These are phyloP conservation scores for Acholoe squamosa DNA, from an alignment of 2,888 invertebrate species.

Conservation along the genomic window DNA sequence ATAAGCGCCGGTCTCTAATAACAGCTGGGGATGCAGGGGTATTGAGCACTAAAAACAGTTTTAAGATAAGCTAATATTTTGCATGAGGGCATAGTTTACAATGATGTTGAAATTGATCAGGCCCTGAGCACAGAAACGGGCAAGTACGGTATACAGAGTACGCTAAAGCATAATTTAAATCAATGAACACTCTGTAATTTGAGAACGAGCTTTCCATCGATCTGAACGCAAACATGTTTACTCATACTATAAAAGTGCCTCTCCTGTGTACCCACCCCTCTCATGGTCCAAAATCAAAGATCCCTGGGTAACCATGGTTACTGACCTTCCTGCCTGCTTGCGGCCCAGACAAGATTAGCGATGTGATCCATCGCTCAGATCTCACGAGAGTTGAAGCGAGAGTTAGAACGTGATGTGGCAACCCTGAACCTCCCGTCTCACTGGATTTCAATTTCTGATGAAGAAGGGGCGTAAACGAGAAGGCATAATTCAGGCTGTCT, in stretches of 20 bases:
- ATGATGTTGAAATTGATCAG: no score
- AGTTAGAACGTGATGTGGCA: constrained; percentile 6
- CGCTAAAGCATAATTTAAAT: no score
- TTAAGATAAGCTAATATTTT: no score
- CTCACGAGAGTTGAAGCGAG: constrained; percentile 10
- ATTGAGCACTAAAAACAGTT: no score
- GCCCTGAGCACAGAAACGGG: no score
- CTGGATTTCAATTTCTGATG: constrained; percentile 15
- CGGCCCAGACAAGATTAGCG: constrained; percentile 12
- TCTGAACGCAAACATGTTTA: no score
- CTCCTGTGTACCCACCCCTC: background rate
- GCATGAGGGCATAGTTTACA: no score
- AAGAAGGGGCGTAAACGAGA: background rate
- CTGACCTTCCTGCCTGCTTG: background rate
- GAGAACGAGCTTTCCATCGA: no score
- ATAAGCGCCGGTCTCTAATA: no score
- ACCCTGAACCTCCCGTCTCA: background rate
- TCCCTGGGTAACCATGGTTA: constrained; percentile 10
- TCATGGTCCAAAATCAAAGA: constrained; percentile 24
- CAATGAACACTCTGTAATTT: no score
- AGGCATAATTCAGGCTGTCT: background rate
- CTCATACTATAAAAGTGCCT: background rate
- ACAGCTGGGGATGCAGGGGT: no score
- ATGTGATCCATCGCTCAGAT: background rate
- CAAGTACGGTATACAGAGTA: no score